Base-by-base conservation (phyloP, 2,113 vertebrate species). In the Mugil cephalus region DNA sequence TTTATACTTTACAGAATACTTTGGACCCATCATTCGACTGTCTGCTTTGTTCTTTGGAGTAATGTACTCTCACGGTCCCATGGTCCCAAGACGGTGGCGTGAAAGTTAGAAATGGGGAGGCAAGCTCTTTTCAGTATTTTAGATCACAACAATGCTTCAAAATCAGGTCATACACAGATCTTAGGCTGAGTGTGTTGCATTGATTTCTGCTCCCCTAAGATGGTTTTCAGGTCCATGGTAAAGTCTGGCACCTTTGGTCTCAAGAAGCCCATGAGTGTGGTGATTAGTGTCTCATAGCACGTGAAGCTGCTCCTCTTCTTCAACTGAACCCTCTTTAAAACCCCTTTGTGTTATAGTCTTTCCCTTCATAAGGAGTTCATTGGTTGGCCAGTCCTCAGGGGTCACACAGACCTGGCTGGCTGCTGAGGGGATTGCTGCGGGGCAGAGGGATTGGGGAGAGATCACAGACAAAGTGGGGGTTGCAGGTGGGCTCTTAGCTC, bases 351-450 rank as follows among this genome's bases (percentile, higher is more conserved):
- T 67, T 51, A 8, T 46, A 75, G 56, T 40, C 59, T 77, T 18
- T 52, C 24, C 40, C 36, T 59, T 68, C 38, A 53, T 10, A 52
- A 69, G 48, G 60, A 74, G 86, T 74, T 89, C 84, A 82, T 39
- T 58, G 65, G 68, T 82, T 63, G 80, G 61, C 65, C 75, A 55
- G 64, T 30, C 69, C 69, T 62, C 77, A 7, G 64, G 79, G 83
- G 79, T 86, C 78, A 84, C 60, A 1, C 1, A 15, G 50, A 46
- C 70, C 46, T 62, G 13, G 68, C 73, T 24, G 52, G 74, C 74
- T 75, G 74, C 77, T 50, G 61, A 76, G 73, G 73, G 75, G 76
- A 84, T 86, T 73, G 82, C 87, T 84, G 70, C 40, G 50, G 80
- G 84, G 80, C 74, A 61, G 19, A 70, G 18, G 54, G 81, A 80